Percentiles rank a stretch among this genome's conserved stretches.
Evolutionary conservation across 2,113 vertebrate genomes (phyloP).

Genomic region (Oreamnos americanus): DNA sequence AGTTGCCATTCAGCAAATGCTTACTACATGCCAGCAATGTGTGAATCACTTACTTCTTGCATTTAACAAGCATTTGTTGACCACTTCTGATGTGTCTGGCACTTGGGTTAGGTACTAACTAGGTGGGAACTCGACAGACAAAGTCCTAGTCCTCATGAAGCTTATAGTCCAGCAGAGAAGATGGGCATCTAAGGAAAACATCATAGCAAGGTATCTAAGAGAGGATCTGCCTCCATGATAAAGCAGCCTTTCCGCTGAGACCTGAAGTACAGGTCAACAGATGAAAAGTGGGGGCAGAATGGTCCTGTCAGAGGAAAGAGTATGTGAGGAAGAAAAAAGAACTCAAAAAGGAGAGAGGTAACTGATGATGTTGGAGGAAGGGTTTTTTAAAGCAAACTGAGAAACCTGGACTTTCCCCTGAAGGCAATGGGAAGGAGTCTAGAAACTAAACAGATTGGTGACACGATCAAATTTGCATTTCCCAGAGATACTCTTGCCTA

Average conservation of each 20-base stretch:
- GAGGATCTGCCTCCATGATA: not conserved
- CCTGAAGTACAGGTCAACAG: not conserved
- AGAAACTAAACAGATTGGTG: not conserved
- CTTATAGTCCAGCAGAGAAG: not conserved
- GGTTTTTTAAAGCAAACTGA: not conserved
- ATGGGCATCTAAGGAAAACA: not conserved
- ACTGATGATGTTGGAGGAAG: not conserved
- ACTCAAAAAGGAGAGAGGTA: not conserved
- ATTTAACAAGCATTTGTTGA: not conserved
- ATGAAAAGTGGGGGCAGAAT: not conserved
- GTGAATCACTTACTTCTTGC: not conserved
- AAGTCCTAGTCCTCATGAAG: not conserved
- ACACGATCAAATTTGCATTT: not conserved
- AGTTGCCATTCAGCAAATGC: not conserved
- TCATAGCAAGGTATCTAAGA: not conserved
- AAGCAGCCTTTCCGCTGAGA: not conserved
- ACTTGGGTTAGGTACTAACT: not conserved
- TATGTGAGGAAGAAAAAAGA: not conserved
- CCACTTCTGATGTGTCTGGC: not conserved
- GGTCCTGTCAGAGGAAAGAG: not conserved
- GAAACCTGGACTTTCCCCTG: not conserved
- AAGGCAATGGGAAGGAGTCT: not conserved
- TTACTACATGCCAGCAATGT: not conserved
- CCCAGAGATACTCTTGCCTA: not conserved
- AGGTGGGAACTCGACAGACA: not conserved